phyloP scores from a whole-genome alignment of 1,140 invertebrate genomes.

The Delia radicum region DNA sequence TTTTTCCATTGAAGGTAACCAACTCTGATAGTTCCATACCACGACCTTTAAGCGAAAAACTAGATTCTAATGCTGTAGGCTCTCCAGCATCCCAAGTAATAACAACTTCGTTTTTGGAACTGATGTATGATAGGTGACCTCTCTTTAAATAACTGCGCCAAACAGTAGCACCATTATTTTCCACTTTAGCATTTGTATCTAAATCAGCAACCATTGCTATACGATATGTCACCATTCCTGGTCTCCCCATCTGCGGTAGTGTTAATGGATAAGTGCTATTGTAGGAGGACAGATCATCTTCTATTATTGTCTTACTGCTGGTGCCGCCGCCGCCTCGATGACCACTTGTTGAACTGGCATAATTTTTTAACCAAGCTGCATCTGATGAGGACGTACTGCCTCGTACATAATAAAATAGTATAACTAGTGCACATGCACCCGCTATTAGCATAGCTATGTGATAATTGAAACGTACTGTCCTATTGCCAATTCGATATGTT shows the following conservation, averaged over 20 bases:
- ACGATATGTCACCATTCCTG: slow-evolving; percentile 64
- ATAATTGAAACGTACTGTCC: slow-evolving; percentile 77
- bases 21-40: slow-evolving; percentile 98
- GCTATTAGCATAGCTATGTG: slow-evolving; percentile 70
- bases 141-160: slow-evolving; percentile 83
- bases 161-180: slow-evolving; percentile 57
- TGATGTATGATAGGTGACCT: slow-evolving; percentile 71
- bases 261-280: slow-evolving; percentile 86
- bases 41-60: slow-evolving; percentile 78
- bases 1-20: slow-evolving; percentile 87
- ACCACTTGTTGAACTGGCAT: slow-evolving; percentile 26
- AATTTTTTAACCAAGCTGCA: slow-evolving; percentile 34
- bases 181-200: slow-evolving; percentile 79
- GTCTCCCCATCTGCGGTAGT: slow-evolving; percentile 63
- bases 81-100: slow-evolving; percentile 70
- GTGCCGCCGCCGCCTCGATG: background rate
- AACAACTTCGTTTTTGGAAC: slow-evolving; percentile 61
- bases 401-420: slow-evolving; percentile 66
- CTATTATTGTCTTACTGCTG: background rate
- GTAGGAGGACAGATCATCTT: slow-evolving; percentile 56
- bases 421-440: slow-evolving; percentile 61
- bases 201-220: slow-evolving; percentile 91
- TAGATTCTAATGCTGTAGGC: slow-evolving; percentile 66
- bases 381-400: slow-evolving; percentile 44
- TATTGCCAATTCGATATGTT: slow-evolving; percentile 82